Conservation (phyloP, 2,888 invertebrate genomes). For the Odontothrips loti region DNA sequence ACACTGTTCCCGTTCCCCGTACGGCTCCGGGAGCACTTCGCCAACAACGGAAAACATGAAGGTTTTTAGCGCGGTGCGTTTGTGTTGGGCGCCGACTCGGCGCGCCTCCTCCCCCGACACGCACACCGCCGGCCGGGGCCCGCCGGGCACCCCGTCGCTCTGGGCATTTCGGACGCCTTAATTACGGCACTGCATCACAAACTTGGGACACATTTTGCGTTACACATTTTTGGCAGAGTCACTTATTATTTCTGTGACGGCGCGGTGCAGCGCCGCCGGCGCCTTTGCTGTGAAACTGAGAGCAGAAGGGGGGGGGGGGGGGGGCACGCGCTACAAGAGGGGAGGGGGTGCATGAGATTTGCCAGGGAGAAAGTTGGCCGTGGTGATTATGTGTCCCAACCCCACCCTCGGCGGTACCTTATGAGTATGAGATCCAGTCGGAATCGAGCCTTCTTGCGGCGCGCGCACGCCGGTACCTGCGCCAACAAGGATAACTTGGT, state of each 20-base stretch:
- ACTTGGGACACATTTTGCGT: neutral
- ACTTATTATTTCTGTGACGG: slow-evolving; percentile 20
- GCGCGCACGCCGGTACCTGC: neutral
- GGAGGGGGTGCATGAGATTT: neutral
- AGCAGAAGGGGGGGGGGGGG: neutral
- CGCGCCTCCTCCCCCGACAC: no score
- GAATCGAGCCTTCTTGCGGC: neutral
- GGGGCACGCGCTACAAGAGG: neutral
- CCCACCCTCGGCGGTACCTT: neutral
- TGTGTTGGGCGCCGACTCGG: no score
- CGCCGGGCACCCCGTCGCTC: neutral
- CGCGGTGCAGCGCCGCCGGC: neutral
- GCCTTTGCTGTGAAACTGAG: neutral
- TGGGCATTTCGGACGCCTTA: neutral
- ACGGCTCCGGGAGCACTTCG: no score
- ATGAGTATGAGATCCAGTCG: slow-evolving; percentile 10
- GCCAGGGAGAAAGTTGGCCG: neutral
- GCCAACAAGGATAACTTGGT: neutral
- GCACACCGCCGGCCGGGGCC: no score
- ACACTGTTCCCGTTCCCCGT: no score
- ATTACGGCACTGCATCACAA: slow-evolving; percentile 20
- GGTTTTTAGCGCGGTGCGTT: no score
- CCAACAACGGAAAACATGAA: no score
- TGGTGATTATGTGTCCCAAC: slow-evolving; percentile 13
- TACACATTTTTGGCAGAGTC: slow-evolving; percentile 24